Evolutionary conservation across 2,797 vertebrate species (phyloP), one percentile per base, ranked within the genome.

Genomic region (Bucorvus abyssinicus): DNA sequence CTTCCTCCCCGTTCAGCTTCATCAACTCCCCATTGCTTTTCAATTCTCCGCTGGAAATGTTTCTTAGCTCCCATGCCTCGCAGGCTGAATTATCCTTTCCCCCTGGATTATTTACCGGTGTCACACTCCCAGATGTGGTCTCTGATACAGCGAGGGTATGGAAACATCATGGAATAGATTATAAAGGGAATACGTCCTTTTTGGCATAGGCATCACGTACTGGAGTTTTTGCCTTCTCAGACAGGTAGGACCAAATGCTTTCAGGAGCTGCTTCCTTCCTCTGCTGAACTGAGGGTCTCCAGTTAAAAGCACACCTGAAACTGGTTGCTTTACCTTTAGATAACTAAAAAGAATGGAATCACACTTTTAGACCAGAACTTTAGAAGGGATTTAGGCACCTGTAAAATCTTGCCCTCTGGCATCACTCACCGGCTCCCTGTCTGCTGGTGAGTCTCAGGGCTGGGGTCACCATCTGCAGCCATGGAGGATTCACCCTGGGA

Each of bases 401-500:
- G 23, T 13, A 36, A 52, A 24, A 34, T 52, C 5, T 8, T 8
- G 1, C 12, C 11, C 19, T 15, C 22, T 4, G 11, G 47, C 32
- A 3, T 36, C 27, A 6, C 10, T 18, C 70, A 27, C 17, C 47
- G 69, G 71, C 32, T 86, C 30, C 53, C 6, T 2, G 0, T 2
- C 47, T 65, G 38, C 27, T 27, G 53, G 45, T 4, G 52, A 21
- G 18, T 18, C 38, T 69, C 6, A 1, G 59, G 38, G 2, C 8
- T 32, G 63, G 22, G 67, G 2, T 30, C 59, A n/a, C 36, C 26
- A 21, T 8, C 57, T 67, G 21, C 44, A 69, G 7, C 52, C 26
- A 4, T 0, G 0, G 47, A 57, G 15, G 26, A 13, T 9, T 69
- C 34, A 17, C 20, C 30, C 13, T 6, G 19, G 16, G 27, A 64